Percentiles rank a stretch among this genome's conserved stretches.
phyloP scores from a whole-genome alignment of 35 echinoderm and acorn worm genomes.

The Diadema setosum region DNA sequence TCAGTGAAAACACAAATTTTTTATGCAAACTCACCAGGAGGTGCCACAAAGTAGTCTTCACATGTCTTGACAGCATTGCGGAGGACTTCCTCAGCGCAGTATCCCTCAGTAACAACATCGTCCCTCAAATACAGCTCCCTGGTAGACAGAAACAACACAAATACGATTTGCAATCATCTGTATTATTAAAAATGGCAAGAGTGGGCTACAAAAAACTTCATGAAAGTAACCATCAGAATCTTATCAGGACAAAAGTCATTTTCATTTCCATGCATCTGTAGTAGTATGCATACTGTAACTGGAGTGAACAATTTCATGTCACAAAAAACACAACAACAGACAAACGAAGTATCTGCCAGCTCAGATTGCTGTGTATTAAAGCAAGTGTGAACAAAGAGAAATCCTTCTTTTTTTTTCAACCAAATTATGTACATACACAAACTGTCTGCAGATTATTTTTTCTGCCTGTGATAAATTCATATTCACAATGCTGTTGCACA shows the following conservation, averaged over 20 bases:
- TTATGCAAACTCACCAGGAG: conserved; percentile 68
- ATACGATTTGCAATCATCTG: not conserved
- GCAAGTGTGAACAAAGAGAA: no score
- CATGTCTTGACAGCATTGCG: conserved; percentile 72
- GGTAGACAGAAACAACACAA: not conserved
- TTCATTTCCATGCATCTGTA: not conserved
- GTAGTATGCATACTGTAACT: not conserved
- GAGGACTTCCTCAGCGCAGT: conserved; percentile 73
- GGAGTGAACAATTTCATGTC: not conserved
- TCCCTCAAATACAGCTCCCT: conserved; percentile 73
- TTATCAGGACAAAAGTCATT: not conserved
- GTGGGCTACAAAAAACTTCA: not conserved
- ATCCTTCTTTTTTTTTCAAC: no score
- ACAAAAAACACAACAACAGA: not conserved
- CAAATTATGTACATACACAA: no score
- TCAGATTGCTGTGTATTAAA: no score
- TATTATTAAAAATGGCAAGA: not conserved
- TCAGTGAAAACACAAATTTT: no score
- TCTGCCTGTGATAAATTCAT: no score
- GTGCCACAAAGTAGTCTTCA: conserved; percentile 99
- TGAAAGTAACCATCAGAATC: no score
- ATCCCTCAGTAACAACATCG: conserved; percentile 77
- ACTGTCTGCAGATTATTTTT: no score
- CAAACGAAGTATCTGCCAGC: no score
- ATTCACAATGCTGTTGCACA: no score